Evolutionary conservation across 2,797 vertebrate genomes (phyloP).

Genomic region (Rhabdophis nuchalis): DNA sequence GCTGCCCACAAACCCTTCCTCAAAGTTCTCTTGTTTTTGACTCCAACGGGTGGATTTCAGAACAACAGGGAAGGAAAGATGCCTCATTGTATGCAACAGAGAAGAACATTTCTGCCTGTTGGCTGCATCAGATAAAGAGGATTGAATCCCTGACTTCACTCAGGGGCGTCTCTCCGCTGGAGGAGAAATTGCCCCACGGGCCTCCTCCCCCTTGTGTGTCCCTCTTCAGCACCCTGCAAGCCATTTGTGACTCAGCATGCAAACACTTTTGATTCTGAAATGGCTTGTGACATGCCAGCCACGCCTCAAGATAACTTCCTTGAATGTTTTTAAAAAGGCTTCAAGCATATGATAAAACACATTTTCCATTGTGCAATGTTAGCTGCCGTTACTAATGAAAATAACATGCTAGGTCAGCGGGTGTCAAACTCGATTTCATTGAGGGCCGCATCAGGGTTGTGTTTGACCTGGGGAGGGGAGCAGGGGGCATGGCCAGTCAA

Average conservation of each 20-base stretch:
- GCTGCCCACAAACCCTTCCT: background rate
- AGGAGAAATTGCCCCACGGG: background rate
- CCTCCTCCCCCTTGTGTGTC: too few species aligned
- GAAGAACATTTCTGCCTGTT: background rate
- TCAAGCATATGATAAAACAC: background rate
- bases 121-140: background rate
- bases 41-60: background rate
- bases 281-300: background rate
- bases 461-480: too few species aligned
- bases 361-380: background rate
- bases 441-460: too few species aligned
- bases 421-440: too few species aligned
- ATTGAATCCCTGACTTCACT: background rate
- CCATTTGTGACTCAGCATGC: background rate
- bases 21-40: background rate
- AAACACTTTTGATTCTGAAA: background rate
- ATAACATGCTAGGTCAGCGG: background rate
- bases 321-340: too few species aligned
- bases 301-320: background rate
- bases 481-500: too few species aligned
- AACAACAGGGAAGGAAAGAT: background rate
- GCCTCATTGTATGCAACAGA: background rate
- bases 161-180: background rate
- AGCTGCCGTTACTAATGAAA: background rate
- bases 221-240: too few species aligned